Evolutionary conservation across 2,797 vertebrate genomes (phyloP).

Genomic region (Hirundo rustica): DNA sequence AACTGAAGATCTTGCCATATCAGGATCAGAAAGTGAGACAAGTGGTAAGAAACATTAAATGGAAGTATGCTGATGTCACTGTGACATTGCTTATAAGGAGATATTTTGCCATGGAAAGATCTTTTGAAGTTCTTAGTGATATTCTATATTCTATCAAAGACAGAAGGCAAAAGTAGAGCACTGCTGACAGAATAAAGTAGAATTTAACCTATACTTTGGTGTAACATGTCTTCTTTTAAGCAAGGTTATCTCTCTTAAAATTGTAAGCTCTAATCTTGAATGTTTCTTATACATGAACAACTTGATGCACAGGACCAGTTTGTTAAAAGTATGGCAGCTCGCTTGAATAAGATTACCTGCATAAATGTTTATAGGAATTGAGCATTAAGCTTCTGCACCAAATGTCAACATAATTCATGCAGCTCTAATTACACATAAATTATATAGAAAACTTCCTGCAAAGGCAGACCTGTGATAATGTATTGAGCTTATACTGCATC

Average conservation of each 20-base stretch:
- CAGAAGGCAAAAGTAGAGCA: not conserved
- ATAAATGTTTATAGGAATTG: not conserved
- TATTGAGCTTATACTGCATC: not conserved
- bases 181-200: not conserved
- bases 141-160: not conserved
- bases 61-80: not conserved
- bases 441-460: not conserved
- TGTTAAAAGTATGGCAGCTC: not conserved
- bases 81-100: not conserved
- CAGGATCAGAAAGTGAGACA: not conserved
- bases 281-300: not conserved
- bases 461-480: not conserved
- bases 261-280: not conserved
- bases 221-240: not conserved
- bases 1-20: not conserved
- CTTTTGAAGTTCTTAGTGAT: not conserved
- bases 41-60: not conserved
- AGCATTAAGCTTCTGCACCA: not conserved
- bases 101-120: not conserved
- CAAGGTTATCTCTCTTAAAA: not conserved
- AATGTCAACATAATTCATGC: not conserved
- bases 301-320: not conserved
- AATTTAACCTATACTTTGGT: not conserved
- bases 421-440: not conserved
- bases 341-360: not conserved